These are phyloP conservation scores for Hydrolagus colliei DNA, from an alignment of 2,797 vertebrate genomes.

Conservation along the genomic window DNA sequence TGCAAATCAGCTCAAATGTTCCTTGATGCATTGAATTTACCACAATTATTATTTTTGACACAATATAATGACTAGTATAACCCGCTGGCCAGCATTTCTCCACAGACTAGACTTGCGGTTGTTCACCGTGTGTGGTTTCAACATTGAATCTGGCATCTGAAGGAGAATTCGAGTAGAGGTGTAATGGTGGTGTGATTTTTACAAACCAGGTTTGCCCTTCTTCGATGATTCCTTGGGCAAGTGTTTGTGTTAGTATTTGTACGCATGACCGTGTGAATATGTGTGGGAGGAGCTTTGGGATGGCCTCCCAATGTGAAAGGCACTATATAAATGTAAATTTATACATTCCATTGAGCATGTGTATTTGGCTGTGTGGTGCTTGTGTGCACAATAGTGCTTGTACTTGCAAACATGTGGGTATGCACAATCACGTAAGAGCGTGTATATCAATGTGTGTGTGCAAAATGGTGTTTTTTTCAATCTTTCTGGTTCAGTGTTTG, in stretches of 20 bases:
- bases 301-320: not conserved
- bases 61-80: not conserved
- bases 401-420: not conserved
- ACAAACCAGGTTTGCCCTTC: not conserved
- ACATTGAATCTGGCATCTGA: not conserved
- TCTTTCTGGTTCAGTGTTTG: too few relatives aligned
- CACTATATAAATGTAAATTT: too few relatives aligned
- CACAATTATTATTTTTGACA: not conserved
- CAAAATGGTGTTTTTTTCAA: too few relatives aligned
- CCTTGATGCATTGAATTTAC: not conserved
- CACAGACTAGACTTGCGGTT: not conserved
- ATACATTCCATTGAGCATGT: not conserved
- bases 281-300: too few relatives aligned
- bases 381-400: not conserved
- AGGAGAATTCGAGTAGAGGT: not conserved
- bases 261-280: too few relatives aligned
- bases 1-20: not conserved
- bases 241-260: too few relatives aligned
- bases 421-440: not conserved
- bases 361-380: not conserved
- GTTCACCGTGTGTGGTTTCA: too few relatives aligned
- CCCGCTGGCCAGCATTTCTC: not conserved
- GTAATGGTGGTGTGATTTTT: not conserved
- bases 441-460: not conserved
- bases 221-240: too few relatives aligned